Base-by-base conservation (phyloP, 1,140 invertebrate genomes). In the Grapholita molesta region DNA sequence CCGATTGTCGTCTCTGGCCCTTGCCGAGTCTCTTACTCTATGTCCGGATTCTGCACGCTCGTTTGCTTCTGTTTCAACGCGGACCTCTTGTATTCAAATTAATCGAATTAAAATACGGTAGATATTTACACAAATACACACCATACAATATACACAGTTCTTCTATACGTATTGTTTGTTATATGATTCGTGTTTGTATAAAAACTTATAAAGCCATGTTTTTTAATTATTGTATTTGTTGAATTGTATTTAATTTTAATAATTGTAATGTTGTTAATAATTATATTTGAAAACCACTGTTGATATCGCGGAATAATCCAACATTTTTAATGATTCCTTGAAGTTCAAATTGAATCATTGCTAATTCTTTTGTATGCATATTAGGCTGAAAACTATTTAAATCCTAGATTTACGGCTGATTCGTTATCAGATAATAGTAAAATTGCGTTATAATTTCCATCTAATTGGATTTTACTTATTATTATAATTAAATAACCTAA, bases 11-110 rank as follows among this genome's bases (percentile, higher is more conserved):
- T 57, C 48, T 25, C 48, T 67, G 55, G 11, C 11, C 7, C 9
- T 73, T 74, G 68, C n/a, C n/a, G n/a, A n/a, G n/a, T n/a, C 30
- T 70, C 66, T 70, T 68, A 68, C 65, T 55, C 57, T 25, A 64
- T 70, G 66, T 57, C 42, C 53, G 24, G 61, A 55, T 64, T 32
- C 24, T 66, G 15, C 69, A 74, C 69, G 72, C 66, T 74, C 72
- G 66, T 61, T 70, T 73, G 72, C 65, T 11, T n/a, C 55, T 61
- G 55, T 30, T 68, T 66, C 57, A 55, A 69, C 38, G 53, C 32
- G 48, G 53, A 23, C 30, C 30, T 32, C 52, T 57, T 53, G 61
- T 70, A 70, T 69, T 73, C 61, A 73, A 68, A 73, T 73, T 23
- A 18, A 53, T 66, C 48, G 52, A 69, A 70, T 70, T 68, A 66